Percentiles rank a stretch among this genome's conserved stretches.
phyloP scores from a whole-genome alignment of 2,113 vertebrate species.

The Poeciliopsis turrubarensis region DNA sequence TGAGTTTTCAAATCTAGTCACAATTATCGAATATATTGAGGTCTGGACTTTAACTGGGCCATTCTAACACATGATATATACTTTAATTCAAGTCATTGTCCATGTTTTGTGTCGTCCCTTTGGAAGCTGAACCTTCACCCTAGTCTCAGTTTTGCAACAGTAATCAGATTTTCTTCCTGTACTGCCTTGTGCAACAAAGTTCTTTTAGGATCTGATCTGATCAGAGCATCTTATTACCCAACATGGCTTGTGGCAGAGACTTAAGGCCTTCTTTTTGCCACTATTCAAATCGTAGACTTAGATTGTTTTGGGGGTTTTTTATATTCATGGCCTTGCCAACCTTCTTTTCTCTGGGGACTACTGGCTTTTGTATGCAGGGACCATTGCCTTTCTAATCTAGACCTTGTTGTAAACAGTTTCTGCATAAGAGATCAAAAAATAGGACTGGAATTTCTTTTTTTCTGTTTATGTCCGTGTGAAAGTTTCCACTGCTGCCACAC shows the following conservation, averaged over 20 bases:
- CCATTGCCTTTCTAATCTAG: slow-evolving; percentile 27
- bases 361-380: slow-evolving; percentile 39
- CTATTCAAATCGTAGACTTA: neutral
- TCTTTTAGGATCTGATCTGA: no score
- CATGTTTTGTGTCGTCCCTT: neutral
- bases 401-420: slow-evolving; percentile 32
- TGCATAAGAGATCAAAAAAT: slow-evolving; percentile 52
- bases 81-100: neutral
- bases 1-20: neutral
- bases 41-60: neutral
- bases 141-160: neutral
- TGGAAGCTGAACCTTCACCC: neutral
- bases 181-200: neutral
- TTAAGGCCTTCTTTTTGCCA: neutral
- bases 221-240: no score
- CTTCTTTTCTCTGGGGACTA: slow-evolving; percentile 10
- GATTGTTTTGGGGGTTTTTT: slow-evolving; percentile 19
- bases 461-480: slow-evolving; percentile 43
- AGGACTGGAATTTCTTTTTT: slow-evolving; percentile 25
- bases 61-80: no score
- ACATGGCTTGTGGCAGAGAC: neutral
- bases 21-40: neutral
- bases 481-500: slow-evolving; percentile 17
- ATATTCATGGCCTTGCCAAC: slow-evolving; percentile 9
- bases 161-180: neutral